Evolutionary conservation across 2,888 invertebrate genomes (phyloP).

Genomic region (Thera obeliscata): DNA sequence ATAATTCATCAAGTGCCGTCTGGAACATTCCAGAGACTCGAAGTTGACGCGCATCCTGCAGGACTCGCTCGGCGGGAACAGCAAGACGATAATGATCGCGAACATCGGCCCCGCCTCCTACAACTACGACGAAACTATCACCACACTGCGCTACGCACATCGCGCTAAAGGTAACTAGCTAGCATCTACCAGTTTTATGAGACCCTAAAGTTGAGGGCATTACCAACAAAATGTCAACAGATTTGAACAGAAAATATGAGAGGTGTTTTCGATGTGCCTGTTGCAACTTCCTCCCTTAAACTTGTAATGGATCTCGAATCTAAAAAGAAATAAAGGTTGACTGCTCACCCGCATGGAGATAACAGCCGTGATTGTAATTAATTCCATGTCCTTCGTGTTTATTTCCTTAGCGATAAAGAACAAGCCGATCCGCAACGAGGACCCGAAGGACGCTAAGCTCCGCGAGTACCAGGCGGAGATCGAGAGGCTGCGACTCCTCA

Average conservation of each 20-base stretch:
- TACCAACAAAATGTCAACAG: too few species aligned
- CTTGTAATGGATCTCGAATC: not conserved
- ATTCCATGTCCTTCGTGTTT: not conserved
- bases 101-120: slow-evolving; percentile 99
- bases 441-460: slow-evolving; percentile 98
- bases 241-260: too few species aligned
- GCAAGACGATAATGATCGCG: slow-evolving; percentile 99
- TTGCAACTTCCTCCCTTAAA: not conserved
- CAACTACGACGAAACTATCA: slow-evolving; percentile 98
- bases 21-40: slow-evolving; percentile 88
- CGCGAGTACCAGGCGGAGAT: slow-evolving; percentile 98
- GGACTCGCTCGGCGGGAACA: slow-evolving; percentile 99
- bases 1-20: not conserved
- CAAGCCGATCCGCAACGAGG: slow-evolving; percentile 98
- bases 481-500: slow-evolving; percentile 86
- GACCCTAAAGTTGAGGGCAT: too few species aligned
- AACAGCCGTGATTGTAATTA: not conserved
- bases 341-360: too few species aligned
- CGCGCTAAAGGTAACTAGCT: slow-evolving; percentile 91
- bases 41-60: slow-evolving; percentile 97
- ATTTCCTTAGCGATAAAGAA: slow-evolving; percentile 93
- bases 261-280: too few species aligned
- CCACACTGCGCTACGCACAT: slow-evolving; percentile 98
- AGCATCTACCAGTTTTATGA: not conserved
- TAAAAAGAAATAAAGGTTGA: not conserved